Conservation (phyloP, 2,888 invertebrate species). For the Drosophila buzzatii region DNA sequence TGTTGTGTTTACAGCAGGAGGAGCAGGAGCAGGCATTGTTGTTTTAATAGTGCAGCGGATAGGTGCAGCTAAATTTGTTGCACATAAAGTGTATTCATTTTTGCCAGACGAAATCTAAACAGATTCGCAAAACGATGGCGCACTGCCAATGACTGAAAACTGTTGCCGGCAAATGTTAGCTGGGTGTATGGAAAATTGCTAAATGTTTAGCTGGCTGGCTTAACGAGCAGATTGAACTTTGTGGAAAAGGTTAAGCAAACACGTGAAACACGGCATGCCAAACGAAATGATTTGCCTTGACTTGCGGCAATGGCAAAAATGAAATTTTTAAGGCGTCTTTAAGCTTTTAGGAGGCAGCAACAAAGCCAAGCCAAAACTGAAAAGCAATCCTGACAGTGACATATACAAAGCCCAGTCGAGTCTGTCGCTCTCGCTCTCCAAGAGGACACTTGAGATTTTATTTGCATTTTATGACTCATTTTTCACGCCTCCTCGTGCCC, state of each 20-base stretch:
- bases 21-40: neutral
- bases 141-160: slow-evolving; percentile 46
- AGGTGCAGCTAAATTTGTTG: slow-evolving; percentile 54
- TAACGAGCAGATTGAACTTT: slow-evolving; percentile 69
- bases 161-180: slow-evolving; percentile 30
- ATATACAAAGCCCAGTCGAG: slow-evolving; percentile 24
- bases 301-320: slow-evolving; percentile 5
- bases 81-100: slow-evolving; percentile 63
- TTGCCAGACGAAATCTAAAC: slow-evolving; percentile 49
- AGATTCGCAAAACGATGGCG: slow-evolving; percentile 38
- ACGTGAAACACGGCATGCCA: slow-evolving; percentile 13
- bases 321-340: slow-evolving; percentile 22
- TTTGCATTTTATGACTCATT: slow-evolving; percentile 81
- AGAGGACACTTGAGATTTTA: slow-evolving; percentile 75
- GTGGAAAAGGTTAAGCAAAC: slow-evolving; percentile 66
- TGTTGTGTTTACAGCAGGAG: slow-evolving; percentile 18
- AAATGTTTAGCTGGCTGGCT: slow-evolving; percentile 55
- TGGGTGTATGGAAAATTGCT: slow-evolving; percentile 3
- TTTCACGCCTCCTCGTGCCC: slow-evolving; percentile 67
- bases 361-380: slow-evolving; percentile 20
- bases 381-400: slow-evolving; percentile 55
- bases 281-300: neutral
- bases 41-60: slow-evolving; percentile 6
- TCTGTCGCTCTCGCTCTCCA: slow-evolving; percentile 15
- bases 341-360: slow-evolving; percentile 11